Percentiles rank a stretch among this genome's conserved stretches.
phyloP scores from a whole-genome alignment of 2,113 vertebrate genomes.

The Fregata magnificens region DNA sequence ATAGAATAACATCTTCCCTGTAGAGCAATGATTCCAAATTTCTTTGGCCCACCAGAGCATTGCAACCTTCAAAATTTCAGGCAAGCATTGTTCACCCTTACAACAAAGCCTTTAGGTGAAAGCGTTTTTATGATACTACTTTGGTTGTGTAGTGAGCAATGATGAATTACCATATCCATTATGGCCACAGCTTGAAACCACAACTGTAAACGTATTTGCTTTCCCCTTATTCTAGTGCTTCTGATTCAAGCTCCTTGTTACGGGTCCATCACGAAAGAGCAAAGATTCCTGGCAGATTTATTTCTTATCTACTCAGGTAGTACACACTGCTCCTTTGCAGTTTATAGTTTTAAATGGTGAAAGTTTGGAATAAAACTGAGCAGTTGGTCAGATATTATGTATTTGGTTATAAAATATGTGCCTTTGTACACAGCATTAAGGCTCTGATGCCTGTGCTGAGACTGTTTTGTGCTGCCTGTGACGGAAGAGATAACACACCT shows the following conservation, averaged over 20 bases:
- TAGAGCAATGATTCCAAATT: slow-evolving; percentile 21
- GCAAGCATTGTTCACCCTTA: neutral
- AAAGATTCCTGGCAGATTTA: neutral
- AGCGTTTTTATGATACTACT: slow-evolving; percentile 8
- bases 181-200: slow-evolving; percentile 22
- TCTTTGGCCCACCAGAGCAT: slow-evolving; percentile 37
- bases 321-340: neutral
- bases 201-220: neutral
- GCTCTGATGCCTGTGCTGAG: neutral
- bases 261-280: neutral
- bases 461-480: neutral
- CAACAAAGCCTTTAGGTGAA: slow-evolving; percentile 44
- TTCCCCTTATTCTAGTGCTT: neutral
- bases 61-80: slow-evolving; percentile 16
- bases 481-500: neutral
- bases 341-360: neutral
- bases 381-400: neutral
- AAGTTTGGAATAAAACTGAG: neutral
- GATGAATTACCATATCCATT: slow-evolving; percentile 25
- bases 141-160: neutral
- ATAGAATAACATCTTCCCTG: neutral
- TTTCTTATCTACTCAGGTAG: neutral
- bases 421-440: neutral
- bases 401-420: neutral
- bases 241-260: neutral